Conservation (phyloP, 1,140 invertebrate species). For the Hyphantria cunea region DNA sequence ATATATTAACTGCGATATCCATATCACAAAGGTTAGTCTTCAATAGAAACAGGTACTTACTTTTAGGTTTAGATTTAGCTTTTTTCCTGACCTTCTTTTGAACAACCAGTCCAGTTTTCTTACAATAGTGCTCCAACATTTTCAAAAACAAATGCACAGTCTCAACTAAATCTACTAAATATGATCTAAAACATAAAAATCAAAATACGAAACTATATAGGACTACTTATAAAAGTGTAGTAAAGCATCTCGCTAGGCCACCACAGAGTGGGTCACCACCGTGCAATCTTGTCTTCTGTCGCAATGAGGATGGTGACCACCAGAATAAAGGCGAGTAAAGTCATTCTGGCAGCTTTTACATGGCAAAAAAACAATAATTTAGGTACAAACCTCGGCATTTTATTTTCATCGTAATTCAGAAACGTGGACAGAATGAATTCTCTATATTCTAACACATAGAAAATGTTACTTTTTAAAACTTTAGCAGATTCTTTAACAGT, state of each 20-base stretch:
- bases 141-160: constrained; percentile 96
- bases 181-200: constrained; percentile 83
- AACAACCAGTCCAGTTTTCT: constrained; percentile 88
- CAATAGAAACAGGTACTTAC: constrained; percentile 53
- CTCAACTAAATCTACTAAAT: constrained; percentile 93
- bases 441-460: constrained; percentile 96
- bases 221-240: too few relatives aligned
- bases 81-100: constrained; percentile 85
- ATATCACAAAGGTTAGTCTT: too few relatives aligned
- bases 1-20: too few relatives aligned
- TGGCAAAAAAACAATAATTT: too few relatives aligned
- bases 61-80: constrained; percentile 81
- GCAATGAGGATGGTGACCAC: too few relatives aligned
- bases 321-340: too few relatives aligned
- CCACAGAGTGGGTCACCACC: too few relatives aligned
- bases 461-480: constrained; percentile 95
- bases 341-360: too few relatives aligned
- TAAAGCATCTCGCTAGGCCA: too few relatives aligned
- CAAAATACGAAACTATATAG: too few relatives aligned
- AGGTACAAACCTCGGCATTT: constrained; percentile 90
- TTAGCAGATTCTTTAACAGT: constrained; percentile 89
- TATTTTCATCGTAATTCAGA: constrained; percentile 91
- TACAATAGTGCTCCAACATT: constrained; percentile 92
- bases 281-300: too few relatives aligned
- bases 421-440: constrained; percentile 93